Conservation (phyloP, 2,797 vertebrate genomes). For the Chelon labrosus region DNA sequence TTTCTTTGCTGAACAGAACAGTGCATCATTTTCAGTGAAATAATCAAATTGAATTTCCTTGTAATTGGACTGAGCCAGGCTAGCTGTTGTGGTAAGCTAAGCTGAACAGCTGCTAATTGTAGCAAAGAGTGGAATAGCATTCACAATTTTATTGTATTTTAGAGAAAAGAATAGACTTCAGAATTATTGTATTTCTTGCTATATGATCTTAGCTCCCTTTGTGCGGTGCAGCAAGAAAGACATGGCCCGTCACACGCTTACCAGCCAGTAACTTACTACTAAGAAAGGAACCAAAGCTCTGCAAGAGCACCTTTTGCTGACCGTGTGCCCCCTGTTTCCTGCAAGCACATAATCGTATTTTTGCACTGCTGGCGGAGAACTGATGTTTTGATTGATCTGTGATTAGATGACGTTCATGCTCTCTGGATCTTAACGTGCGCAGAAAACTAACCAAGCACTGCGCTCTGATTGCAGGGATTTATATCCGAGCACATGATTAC, state of each 20-base stretch:
- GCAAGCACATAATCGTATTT: neutral
- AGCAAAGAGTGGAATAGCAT: neutral
- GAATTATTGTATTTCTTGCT: too few relatives aligned
- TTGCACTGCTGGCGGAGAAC: slow-evolving; percentile 2
- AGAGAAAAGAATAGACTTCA: too few relatives aligned
- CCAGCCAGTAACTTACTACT: neutral
- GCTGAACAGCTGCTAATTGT: neutral
- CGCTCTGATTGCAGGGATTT: slow-evolving; percentile 33
- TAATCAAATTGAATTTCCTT: neutral
- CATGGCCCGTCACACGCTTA: neutral
- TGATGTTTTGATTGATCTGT: slow-evolving; percentile 13
- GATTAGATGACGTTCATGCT: slow-evolving; percentile 25
- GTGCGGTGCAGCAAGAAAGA: neutral
- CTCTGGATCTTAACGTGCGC: neutral
- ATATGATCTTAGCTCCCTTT: neutral
- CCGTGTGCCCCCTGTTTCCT: neutral
- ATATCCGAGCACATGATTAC: slow-evolving; percentile 61
- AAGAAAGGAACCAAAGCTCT: neutral
- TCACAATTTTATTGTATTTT: too few relatives aligned
- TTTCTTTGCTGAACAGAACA: neutral
- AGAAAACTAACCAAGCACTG: slow-evolving; percentile 4
- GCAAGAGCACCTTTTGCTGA: neutral
- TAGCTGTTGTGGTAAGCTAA: neutral
- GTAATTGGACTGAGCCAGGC: neutral
- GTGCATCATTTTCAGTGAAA: neutral